Evolutionary conservation across 2,797 vertebrate species (phyloP), one percentile per base, ranked within the genome.

Genomic region (Gymnopithys bicolor): DNA sequence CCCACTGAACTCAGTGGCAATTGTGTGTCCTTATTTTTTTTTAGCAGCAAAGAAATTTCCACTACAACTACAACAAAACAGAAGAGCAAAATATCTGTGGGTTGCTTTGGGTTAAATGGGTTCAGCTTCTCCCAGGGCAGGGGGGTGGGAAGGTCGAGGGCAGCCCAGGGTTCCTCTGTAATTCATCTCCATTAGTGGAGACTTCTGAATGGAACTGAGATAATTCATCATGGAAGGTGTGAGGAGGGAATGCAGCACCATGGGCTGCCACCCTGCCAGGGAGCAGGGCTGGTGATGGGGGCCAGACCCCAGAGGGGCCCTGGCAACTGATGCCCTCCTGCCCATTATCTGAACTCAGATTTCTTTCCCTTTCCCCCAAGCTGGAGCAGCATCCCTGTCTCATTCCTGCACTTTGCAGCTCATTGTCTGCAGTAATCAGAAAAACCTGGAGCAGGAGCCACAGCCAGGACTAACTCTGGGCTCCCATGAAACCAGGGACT

Each of bases 201-300:
- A 51, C 19, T 59, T 79, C 5, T 19, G 19, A 10, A 23, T 2
- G 52, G 78, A 10, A 41, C 22, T 1, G 23, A 58, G 56, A 3
- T 3, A 11, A 14, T 13, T 66, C 39, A 6, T 3, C 4, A 0
- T 0, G 8, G 68, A 1, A 2, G 13, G 48, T 1, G 68, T 2
- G n/a, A 9, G 43, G 77, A 0, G 19, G 89, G 56, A 43, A 13
- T 0, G 5, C 46, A 37, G 51, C 69, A 35, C 55, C 51, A 52
- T 30, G 51, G 27, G 51, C 51, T 52, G 52, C 18, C 52, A 32
- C 28, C 52, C 52, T 48, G 46, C 11, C 52, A 53, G 52, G 52
- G 43, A 52, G 16, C 0, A 1, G 68, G 68, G 68, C 0, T 11
- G 19, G 58, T 1, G 33, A 10, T 0, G 9, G 37, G 7, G 27